Conservation (phyloP, 2,113 vertebrate genomes). For the Oophaga pumilio region DNA sequence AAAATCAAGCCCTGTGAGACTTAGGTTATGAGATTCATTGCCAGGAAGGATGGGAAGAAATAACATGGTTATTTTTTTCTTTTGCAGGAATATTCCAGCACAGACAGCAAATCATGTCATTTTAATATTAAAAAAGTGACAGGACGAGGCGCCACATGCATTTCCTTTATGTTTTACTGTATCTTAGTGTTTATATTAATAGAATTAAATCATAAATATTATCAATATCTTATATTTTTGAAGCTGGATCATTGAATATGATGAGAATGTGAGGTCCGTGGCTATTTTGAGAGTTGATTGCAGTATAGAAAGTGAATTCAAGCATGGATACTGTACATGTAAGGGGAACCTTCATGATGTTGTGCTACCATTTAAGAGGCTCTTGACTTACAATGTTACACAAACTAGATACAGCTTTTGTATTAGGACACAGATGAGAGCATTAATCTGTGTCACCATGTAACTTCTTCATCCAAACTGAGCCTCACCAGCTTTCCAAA, state of each 20-base stretch:
- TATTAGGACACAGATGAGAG: too few relatives aligned
- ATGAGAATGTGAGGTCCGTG: background rate
- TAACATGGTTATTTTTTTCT: slow-evolving; percentile 9
- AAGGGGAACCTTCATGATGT: too few relatives aligned
- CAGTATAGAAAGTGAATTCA: background rate
- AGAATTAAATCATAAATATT: background rate
- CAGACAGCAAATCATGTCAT: background rate
- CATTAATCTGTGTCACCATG: too few relatives aligned
- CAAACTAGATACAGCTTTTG: too few relatives aligned
- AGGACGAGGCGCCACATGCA: background rate
- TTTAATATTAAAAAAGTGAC: background rate
- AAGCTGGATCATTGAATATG: background rate
- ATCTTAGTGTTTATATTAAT: background rate
- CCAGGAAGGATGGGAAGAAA: slow-evolving; percentile 40
- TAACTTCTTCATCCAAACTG: too few relatives aligned
- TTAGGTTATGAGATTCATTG: slow-evolving; percentile 20
- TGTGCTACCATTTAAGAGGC: too few relatives aligned
- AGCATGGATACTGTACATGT: background rate
- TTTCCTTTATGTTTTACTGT: background rate
- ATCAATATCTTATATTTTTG: background rate
- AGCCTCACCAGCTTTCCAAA: too few relatives aligned
- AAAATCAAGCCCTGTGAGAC: slow-evolving; percentile 48
- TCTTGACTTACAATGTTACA: too few relatives aligned
- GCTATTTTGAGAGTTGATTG: background rate
- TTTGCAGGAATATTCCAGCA: slow-evolving; percentile 2